phyloP scores from a whole-genome alignment of 2,797 vertebrate species.

The Chaetodon trifasciatus region DNA sequence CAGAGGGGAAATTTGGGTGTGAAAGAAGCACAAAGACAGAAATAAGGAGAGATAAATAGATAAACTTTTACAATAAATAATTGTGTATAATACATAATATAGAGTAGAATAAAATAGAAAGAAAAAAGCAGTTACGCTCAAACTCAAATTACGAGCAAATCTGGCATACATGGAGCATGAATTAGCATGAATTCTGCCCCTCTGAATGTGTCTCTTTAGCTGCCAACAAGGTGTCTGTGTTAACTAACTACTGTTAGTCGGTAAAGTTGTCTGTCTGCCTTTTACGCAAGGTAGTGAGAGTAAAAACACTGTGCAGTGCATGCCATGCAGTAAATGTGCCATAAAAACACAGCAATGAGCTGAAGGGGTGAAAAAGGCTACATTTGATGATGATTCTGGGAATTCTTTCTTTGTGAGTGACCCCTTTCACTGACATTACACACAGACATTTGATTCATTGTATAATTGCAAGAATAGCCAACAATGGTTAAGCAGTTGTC shows the following conservation, averaged over 20 bases:
- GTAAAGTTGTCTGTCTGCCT: background rate
- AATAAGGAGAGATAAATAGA: too few species aligned
- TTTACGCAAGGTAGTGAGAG: background rate
- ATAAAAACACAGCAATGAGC: background rate
- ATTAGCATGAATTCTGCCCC: background rate
- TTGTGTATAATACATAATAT: too few species aligned
- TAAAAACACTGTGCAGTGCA: too few species aligned
- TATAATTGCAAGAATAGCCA: background rate
- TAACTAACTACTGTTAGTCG: background rate
- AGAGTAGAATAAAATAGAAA: too few species aligned
- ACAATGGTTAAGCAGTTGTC: background rate
- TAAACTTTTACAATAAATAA: too few species aligned
- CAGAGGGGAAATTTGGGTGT: background rate
- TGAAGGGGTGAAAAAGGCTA: background rate
- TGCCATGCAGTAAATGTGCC: background rate
- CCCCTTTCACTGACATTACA: background rate
- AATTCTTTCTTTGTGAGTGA: background rate
- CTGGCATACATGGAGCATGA: background rate
- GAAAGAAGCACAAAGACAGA: background rate
- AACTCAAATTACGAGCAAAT: too few species aligned
- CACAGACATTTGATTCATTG: background rate
- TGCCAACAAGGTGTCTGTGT: background rate
- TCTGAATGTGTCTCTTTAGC: background rate
- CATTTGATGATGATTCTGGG: background rate
- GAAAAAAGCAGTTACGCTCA: too few species aligned